Evolutionary conservation across 2,113 vertebrate species (phyloP).

Genomic region (Upupa epops): DNA sequence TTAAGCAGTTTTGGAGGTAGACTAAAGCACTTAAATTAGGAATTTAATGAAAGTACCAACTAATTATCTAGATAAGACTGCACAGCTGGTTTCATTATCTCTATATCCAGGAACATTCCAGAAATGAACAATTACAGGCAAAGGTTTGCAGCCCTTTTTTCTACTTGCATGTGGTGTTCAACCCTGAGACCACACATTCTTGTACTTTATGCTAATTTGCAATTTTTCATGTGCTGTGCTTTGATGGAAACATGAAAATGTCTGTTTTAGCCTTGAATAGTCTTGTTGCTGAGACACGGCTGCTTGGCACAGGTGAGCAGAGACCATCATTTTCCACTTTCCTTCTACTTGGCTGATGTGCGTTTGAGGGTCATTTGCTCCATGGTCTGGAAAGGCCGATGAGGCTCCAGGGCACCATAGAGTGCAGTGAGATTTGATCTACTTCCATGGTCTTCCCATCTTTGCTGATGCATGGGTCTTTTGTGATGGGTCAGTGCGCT

Average conservation of each 20-base stretch:
- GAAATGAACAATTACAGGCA: neutral
- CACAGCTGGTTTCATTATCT: neutral
- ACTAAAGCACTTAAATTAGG: neutral
- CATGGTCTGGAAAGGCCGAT: neutral
- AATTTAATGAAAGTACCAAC: neutral
- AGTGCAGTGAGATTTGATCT: neutral
- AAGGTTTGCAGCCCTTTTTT: neutral
- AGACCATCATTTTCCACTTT: neutral
- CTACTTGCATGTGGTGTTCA: neutral
- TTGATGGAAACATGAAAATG: neutral
- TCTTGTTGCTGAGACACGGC: neutral
- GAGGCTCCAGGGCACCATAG: neutral
- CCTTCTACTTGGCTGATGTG: neutral
- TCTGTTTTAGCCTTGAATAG: neutral
- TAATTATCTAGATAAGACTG: constrained; percentile 14
- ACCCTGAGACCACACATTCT: neutral
- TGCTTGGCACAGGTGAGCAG: neutral
- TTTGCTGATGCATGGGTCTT: neutral
- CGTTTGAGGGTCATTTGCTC: accelerated
- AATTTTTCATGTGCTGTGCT: neutral
- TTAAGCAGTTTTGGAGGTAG: neutral
- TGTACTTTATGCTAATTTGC: neutral
- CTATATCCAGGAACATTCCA: constrained; percentile 2
- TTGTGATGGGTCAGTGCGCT: accelerated
- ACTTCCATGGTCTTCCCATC: neutral